These are phyloP conservation scores for Elegia similella DNA, from an alignment of 2,888 invertebrate species.

Conservation along the genomic window DNA sequence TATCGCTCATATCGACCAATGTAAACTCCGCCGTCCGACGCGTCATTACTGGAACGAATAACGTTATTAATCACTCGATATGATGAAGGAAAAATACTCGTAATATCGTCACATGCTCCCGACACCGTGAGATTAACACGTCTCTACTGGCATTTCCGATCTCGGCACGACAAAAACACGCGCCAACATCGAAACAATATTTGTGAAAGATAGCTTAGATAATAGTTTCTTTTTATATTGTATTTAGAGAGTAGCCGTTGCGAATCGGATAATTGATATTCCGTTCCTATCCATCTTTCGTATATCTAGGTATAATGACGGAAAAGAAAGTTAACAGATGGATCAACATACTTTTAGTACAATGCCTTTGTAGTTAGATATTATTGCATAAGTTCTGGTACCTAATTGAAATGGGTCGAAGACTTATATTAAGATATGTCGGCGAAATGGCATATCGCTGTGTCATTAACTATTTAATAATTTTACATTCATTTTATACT, in stretches of 20 bases:
- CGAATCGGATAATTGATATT: neutral
- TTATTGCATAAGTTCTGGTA: too few relatives aligned
- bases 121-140: conserved; percentile 77
- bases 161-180: conserved; percentile 33
- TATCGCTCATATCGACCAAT: conserved; percentile 18
- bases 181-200: conserved; percentile 29
- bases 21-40: conserved; percentile 47
- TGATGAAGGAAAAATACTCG: conserved; percentile 63
- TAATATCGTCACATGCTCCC: conserved; percentile 75
- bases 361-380: too few relatives aligned
- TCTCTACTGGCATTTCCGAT: conserved; percentile 50
- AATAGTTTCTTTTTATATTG: conserved; percentile 17
- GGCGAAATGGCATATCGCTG: too few relatives aligned
- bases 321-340: neutral
- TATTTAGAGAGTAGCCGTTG: conserved; percentile 4
- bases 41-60: conserved; percentile 66
- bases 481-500: too few relatives aligned
- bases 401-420: too few relatives aligned
- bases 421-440: too few relatives aligned
- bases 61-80: conserved; percentile 76
- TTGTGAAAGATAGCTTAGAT: conserved; percentile 19
- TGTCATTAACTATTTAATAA: too few relatives aligned
- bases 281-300: neutral
- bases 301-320: neutral
- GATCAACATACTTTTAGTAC: too few relatives aligned